phyloP scores from a whole-genome alignment of 2,888 invertebrate genomes.

The Bursaphelenchus okinawaensis region DNA sequence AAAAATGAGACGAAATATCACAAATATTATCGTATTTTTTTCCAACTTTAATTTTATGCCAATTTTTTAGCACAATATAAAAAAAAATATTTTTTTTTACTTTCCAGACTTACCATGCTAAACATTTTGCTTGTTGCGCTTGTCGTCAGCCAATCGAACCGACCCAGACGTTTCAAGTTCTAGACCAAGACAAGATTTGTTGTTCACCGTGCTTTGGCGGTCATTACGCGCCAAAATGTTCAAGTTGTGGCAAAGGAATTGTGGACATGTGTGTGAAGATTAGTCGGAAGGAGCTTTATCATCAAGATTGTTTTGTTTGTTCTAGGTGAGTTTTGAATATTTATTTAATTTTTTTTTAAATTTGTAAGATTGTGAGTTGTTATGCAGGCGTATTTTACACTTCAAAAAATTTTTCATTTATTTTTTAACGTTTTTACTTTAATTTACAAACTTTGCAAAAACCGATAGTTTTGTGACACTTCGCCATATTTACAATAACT shows the following conservation, averaged over 20 bases:
- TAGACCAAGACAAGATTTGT: not conserved
- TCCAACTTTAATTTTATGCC: too few species aligned
- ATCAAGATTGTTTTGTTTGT: constrained; percentile 2
- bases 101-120: constrained; percentile 1
- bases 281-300: not conserved
- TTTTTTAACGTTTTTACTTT: too few species aligned
- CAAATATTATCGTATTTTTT: too few species aligned
- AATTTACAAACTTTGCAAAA: too few species aligned
- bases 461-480: too few species aligned
- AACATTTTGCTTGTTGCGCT: not conserved
- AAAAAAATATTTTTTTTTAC: too few species aligned
- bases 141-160: not conserved
- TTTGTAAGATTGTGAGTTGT: too few species aligned
- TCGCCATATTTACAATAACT: too few species aligned
- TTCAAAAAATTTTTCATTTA: too few species aligned
- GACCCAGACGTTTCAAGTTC: not conserved
- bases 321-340: not conserved
- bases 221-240: constrained; percentile 6
- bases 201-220: not conserved
- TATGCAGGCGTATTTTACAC: too few species aligned
- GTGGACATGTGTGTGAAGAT: constrained; percentile 3
- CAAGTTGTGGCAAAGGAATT: not conserved
- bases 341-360: not conserved
- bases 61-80: too few species aligned
- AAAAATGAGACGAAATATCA: too few species aligned